These are phyloP conservation scores for Eucriotettix oculatus DNA, from an alignment of 2,888 invertebrate species.

Conservation along the genomic window DNA sequence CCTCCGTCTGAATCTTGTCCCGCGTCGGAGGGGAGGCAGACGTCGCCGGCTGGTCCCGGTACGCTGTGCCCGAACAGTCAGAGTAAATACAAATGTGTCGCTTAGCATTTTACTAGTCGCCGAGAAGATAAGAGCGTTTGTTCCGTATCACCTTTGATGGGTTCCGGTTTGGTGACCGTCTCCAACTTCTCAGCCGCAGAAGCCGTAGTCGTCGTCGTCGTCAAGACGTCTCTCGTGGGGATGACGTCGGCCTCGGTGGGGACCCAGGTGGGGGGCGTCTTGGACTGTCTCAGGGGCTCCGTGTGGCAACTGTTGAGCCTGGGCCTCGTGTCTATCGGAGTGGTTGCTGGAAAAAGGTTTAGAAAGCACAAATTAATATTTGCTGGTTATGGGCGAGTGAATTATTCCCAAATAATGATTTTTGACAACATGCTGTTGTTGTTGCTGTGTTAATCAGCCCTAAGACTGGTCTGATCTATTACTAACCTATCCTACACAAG, in stretches of 20 bases:
- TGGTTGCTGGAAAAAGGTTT: conserved; percentile 27
- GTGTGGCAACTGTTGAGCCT: conserved; percentile 38
- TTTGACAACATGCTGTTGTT: no score
- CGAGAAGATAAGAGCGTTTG: no score
- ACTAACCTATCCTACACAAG: no score
- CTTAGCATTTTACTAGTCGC: no score
- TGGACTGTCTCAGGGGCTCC: conserved; percentile 23
- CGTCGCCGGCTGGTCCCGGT: conserved; percentile 51
- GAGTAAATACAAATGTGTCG: no score
- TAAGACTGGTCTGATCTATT: no score
- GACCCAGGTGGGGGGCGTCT: conserved; percentile 4
- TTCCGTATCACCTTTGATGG: no score
- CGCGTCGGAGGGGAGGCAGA: conserved; percentile 66
- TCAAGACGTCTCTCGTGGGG: conserved; percentile 16
- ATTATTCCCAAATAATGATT: not conserved
- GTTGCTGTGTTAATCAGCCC: no score
- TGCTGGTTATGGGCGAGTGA: not conserved
- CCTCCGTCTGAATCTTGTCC: conserved; percentile 54
- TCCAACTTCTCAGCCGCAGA: no score
- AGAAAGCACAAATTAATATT: not conserved
- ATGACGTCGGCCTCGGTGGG: conserved; percentile 17
- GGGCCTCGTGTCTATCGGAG: conserved; percentile 33
- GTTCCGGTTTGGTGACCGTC: no score
- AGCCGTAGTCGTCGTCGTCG: conserved; percentile 1
- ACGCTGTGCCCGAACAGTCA: conserved; percentile 20